Conservation (phyloP, 2,113 vertebrate species). For the Bubo bubo region DNA sequence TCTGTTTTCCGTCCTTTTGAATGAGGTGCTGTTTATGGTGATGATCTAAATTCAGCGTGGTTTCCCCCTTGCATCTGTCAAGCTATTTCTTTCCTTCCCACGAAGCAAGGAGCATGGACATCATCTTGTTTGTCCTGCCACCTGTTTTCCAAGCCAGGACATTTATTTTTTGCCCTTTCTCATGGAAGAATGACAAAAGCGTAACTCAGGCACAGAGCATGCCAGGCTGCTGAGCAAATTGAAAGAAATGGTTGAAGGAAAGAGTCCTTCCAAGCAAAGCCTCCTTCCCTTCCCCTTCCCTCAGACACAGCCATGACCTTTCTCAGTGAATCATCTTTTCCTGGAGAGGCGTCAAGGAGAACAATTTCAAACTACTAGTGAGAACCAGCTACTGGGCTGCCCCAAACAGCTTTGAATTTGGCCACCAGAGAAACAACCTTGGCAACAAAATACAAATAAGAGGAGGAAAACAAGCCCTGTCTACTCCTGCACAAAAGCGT, state of each 20-base stretch:
- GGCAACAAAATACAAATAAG: neutral
- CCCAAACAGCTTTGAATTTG: constrained; percentile 1
- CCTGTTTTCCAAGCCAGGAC: constrained; percentile 38
- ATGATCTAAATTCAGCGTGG: neutral
- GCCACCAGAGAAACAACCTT: constrained; percentile 39
- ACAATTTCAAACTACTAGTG: constrained; percentile 3
- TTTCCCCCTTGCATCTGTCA: constrained; percentile 14
- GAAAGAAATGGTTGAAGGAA: neutral
- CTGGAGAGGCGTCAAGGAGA: constrained; percentile 33
- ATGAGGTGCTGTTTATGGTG: neutral
- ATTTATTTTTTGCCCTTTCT: constrained; percentile 23
- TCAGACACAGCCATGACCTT: neutral
- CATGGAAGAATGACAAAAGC: constrained; percentile 14
- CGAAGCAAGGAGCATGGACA: neutral
- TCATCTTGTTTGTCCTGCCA: constrained; percentile 51
- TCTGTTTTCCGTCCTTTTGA: neutral
- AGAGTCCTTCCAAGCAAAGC: neutral
- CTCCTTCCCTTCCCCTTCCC: constrained; percentile 3
- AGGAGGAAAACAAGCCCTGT: neutral
- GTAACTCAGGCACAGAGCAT: neutral
- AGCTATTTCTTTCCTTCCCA: constrained; percentile 9
- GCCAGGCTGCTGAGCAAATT: constrained; percentile 34
- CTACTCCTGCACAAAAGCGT: neutral
- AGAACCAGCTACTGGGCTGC: constrained; percentile 47
- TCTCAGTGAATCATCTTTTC: constrained; percentile 34